Evolutionary conservation across 2,113 vertebrate genomes (phyloP).

Genomic region (Irena cyanogastra): DNA sequence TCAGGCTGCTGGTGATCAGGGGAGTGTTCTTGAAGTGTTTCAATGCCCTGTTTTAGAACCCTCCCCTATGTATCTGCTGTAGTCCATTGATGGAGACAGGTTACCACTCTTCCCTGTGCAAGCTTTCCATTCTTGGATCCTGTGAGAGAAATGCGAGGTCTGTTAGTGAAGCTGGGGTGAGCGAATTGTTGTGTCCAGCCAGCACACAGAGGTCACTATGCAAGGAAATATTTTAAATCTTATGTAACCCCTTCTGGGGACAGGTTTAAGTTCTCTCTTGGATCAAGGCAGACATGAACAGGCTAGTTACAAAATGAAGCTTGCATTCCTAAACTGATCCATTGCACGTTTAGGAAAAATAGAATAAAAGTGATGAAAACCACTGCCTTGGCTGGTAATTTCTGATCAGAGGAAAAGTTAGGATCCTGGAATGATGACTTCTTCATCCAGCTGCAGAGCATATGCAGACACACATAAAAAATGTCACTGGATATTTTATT

Average conservation of each 20-base stretch:
- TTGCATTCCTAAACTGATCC: neutral
- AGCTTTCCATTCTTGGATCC: neutral
- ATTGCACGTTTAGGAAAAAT: neutral
- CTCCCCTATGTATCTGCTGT: neutral
- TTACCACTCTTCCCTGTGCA: neutral
- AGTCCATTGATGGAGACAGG: neutral
- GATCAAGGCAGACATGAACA: neutral
- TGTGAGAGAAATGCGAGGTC: neutral
- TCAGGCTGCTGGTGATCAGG: neutral
- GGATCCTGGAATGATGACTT: neutral
- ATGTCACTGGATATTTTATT: constrained; percentile 28
- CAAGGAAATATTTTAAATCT: neutral
- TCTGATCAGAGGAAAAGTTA: constrained; percentile 16
- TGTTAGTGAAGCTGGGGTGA: neutral
- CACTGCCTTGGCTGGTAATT: constrained; percentile 9
- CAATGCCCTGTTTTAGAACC: neutral
- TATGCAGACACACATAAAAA: constrained; percentile 29
- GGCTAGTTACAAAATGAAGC: neutral
- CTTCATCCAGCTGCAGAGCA: constrained; percentile 46
- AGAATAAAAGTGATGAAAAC: constrained; percentile 36
- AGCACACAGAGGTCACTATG: neutral
- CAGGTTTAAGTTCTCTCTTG: neutral
- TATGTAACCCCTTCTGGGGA: neutral
- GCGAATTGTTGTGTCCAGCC: neutral
- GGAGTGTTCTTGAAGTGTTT: neutral